Evolutionary conservation across 23 tunicate species (phyloP), one percentile per base, ranked within the genome.

Genomic region (Clavelina lepadiformis): DNA sequence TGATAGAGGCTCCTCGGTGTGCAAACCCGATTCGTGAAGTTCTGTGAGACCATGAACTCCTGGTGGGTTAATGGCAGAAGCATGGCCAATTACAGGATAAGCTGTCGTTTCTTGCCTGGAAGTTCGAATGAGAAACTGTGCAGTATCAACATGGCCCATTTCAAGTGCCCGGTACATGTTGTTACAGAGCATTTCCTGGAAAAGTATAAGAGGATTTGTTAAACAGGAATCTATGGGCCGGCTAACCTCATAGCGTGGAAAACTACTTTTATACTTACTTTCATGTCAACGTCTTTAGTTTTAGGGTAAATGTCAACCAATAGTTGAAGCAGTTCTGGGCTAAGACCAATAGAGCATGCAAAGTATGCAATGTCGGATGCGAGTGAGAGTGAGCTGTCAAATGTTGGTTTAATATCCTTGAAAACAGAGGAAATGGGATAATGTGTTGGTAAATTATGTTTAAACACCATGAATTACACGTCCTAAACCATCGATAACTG

Each of bases 91-190:
- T 41, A 35, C 35, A n/a, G 81, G 53, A 3, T 34, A 5, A 46
- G 58, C 24, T 4, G 76, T 2, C 44, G 66, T 19, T 68, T 49
- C 51, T 26, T 72, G 76, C 7, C 81, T 75, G 29, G 86, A 68
- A 8, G 61, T n/a, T 18, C 45, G 54, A 3, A 91, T 74, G 2
- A 91, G 76, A 51, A 72, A 91, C 56, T 71, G 83, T 4, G 91
- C 87, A 5, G 95, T 86, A 25, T 86, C 86, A 33, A 75, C 69
- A 61, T 94, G 91, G 0, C 99, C 99, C 83, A 79, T 67, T 44
- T 94, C 99, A 13, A 91, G 71, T 3, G 99, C 99, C 3, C 73
- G 81, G 33, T 74, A 72, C 56, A 82, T 78, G 72, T 76, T 70
- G 51, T 94, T 91, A 18, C 86, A 53, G 22, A 94, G 80, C 49